Conservation (phyloP, 2,113 vertebrate genomes). For the Oryzias curvinotus region DNA sequence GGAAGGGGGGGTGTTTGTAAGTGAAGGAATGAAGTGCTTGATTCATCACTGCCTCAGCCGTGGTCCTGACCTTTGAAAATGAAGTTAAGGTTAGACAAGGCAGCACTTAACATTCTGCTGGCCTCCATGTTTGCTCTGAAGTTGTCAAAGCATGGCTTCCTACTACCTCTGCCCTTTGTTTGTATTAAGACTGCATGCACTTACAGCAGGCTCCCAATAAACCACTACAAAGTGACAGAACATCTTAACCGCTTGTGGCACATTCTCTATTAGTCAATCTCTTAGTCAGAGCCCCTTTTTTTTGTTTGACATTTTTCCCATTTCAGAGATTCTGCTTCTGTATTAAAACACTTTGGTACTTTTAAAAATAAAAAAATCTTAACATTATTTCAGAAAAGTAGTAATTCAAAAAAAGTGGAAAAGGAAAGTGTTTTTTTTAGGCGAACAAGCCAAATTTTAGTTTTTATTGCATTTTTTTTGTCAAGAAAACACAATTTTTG, state of each 20-base stretch:
- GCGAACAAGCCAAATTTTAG: too few species aligned
- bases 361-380: too few species aligned
- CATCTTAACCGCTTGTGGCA: neutral
- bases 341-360: too few species aligned
- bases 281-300: too few species aligned
- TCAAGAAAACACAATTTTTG: too few species aligned
- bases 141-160: conserved; percentile 19
- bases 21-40: conserved; percentile 50
- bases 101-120: conserved; percentile 59
- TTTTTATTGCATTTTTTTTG: too few species aligned
- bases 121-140: conserved; percentile 61
- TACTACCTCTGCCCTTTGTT: conserved; percentile 6
- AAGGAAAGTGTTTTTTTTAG: too few species aligned
- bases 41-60: conserved; percentile 54
- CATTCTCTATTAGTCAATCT: too few species aligned
- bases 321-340: too few species aligned
- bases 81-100: conserved; percentile 63
- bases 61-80: conserved; percentile 61
- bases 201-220: neutral
- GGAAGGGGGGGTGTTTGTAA: conserved; percentile 22
- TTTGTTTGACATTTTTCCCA: too few species aligned
- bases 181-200: conserved; percentile 11
- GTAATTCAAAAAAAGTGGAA: too few species aligned
- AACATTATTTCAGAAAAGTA: too few species aligned
- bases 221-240: neutral